phyloP scores from a whole-genome alignment of 2,888 invertebrate genomes.

The Nasonovia ribisnigri region DNA sequence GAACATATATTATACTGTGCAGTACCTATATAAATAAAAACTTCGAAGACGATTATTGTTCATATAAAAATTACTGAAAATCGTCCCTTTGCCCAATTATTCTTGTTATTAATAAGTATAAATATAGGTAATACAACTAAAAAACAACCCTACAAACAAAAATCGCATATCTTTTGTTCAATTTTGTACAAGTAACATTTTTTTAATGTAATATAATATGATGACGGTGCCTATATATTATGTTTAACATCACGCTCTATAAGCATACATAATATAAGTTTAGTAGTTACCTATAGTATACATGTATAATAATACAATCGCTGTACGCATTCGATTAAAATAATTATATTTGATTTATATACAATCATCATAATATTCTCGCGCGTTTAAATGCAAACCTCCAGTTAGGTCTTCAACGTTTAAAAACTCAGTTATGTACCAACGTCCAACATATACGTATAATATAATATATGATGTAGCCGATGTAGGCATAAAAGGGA shows the following conservation, averaged over 20 bases:
- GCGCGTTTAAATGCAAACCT: conserved; percentile 18
- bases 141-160: neutral
- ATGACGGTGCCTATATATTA: neutral
- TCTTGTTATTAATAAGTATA: neutral
- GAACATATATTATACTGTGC: neutral
- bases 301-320: neutral
- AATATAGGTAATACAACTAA: neutral
- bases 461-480: conserved; percentile 9
- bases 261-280: neutral
- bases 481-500: conserved; percentile 18
- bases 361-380: neutral
- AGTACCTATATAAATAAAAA: neutral
- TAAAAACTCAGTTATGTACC: neutral
- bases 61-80: neutral
- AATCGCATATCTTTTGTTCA: neutral
- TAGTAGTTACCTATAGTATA: neutral
- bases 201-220: conserved; percentile 21
- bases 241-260: neutral
- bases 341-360: conserved; percentile 41
- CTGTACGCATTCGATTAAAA: conserved; percentile 11
- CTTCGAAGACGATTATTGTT: neutral
- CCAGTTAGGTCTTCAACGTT: conserved; percentile 36
- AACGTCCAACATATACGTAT: neutral
- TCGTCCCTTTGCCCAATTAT: neutral
- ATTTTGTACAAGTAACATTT: neutral